Percentiles rank a stretch among this genome's conserved stretches.
These are phyloP conservation scores for Mastomys natalensis DNA, from an alignment of 2,113 vertebrate species.

Conservation along the genomic window DNA sequence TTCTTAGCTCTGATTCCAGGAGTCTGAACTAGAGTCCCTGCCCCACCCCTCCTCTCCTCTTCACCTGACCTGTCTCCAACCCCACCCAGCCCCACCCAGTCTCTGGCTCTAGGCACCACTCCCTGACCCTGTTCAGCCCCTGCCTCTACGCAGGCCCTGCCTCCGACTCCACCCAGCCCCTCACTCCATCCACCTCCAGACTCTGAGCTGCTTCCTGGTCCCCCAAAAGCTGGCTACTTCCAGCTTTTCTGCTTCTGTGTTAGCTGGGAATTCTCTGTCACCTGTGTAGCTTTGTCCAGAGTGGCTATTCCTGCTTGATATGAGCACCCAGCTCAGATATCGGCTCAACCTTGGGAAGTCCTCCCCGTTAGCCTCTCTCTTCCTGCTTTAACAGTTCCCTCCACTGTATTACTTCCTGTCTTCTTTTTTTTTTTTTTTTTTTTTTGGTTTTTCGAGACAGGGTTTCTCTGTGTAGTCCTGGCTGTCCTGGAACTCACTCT, in stretches of 20 bases:
- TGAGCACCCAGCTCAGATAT: background rate
- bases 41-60: background rate
- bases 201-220: background rate
- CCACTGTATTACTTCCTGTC: background rate
- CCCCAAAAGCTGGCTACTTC: background rate
- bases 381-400: background rate
- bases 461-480: no score
- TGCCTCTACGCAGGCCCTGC: background rate
- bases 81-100: background rate
- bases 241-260: background rate
- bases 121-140: accelerated
- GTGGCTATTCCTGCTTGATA: background rate
- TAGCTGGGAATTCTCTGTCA: background rate
- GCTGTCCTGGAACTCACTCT: no score
- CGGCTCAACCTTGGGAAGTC: background rate
- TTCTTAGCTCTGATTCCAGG: background rate
- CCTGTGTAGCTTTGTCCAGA: background rate
- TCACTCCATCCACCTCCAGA: background rate
- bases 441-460: no score
- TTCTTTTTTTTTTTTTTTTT: no score
- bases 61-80: no score
- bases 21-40: background rate
- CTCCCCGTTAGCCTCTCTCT: no score
- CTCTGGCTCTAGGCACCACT: background rate
- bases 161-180: accelerated